Evolutionary conservation across 2,888 invertebrate species (phyloP), one percentile per base, ranked within the genome.

Genomic region (Aplocera efformata): DNA sequence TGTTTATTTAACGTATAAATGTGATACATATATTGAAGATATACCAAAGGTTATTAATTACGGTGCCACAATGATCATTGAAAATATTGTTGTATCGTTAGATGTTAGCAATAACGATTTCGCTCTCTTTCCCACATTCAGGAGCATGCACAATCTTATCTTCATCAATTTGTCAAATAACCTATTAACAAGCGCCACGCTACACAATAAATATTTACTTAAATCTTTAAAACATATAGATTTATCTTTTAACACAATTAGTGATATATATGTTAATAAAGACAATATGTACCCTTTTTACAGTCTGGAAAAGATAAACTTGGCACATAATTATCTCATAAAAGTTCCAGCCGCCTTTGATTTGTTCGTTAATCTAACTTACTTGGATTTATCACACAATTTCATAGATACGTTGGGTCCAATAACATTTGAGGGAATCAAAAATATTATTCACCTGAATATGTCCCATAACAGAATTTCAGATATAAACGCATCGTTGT

Each of bases 311-410:
- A 60, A 39, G 11, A 47, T 82, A 6, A 66, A 78, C 37, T 45
- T 82, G 9, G 72, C 80, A 0, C 53, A 75, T 35, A 82, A 82
- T 47, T 51, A 67, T 33, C 38, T 83, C 1, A 51, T 57, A 0
- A 37, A 48, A 13, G 48, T 81, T 22, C 56, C 67, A 7, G 59
- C 60, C 2, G 36, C 61, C 8, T 81, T 82, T 28, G 65, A 68
- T 26, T 41, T 38, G 25, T 63, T 75, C 2, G 42, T 49, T 8
- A 42, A 67, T 22, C 48, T 82, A 8, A 53, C 60, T 47, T 53
- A 26, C 21, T 57, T 82, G 45, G 75, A 80, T 52, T 42, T 83
- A 3, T 77, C 79, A 1, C 41, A 74, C 34, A 82, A 83, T 42
- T 62, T 55, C 3, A 65, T 82, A 6, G 56, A 63, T 13, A 24